Percentiles rank a stretch among this genome's conserved stretches.
These are phyloP conservation scores for Eumeta japonica DNA, from an alignment of 1,140 invertebrate genomes.

Conservation along the genomic window DNA sequence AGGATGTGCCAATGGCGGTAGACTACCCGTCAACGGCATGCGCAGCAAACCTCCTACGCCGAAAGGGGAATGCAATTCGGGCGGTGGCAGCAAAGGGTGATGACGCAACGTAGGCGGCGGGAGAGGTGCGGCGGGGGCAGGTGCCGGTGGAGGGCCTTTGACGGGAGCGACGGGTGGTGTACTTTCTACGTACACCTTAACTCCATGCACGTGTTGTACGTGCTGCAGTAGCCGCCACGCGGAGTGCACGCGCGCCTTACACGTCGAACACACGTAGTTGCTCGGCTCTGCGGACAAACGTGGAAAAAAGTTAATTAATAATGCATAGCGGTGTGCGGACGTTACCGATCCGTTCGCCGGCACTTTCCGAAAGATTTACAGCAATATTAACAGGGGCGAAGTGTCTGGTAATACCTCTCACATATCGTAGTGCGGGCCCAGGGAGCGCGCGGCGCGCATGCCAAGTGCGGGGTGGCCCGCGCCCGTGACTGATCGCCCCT, in stretches of 20 bases:
- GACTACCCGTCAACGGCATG: slow-evolving; percentile 62
- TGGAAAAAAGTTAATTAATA: slow-evolving; percentile 28
- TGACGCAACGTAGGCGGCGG: slow-evolving; percentile 63
- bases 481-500: slow-evolving; percentile 49
- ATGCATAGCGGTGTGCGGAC: slow-evolving; percentile 3
- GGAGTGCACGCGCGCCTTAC: slow-evolving; percentile 84
- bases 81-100: slow-evolving; percentile 64
- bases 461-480: slow-evolving; percentile 41
- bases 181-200: slow-evolving; percentile 85
- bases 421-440: slow-evolving; percentile 54
- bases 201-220: slow-evolving; percentile 89
- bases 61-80: slow-evolving; percentile 67
- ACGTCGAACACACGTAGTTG: slow-evolving; percentile 92
- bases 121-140: slow-evolving; percentile 60
- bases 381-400: slow-evolving; percentile 53
- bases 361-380: slow-evolving; percentile 43
- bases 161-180: slow-evolving; percentile 52
- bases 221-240: slow-evolving; percentile 94
- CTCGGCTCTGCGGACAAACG: slow-evolving; percentile 90
- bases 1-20: slow-evolving; percentile 62
- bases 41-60: slow-evolving; percentile 65
- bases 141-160: slow-evolving; percentile 56
- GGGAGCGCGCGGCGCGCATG: slow-evolving; percentile 43
- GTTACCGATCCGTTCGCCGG: slow-evolving; percentile 16
- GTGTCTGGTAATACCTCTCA: slow-evolving; percentile 57